phyloP scores from a whole-genome alignment of 2,113 vertebrate species.

The Mobula birostris region DNA sequence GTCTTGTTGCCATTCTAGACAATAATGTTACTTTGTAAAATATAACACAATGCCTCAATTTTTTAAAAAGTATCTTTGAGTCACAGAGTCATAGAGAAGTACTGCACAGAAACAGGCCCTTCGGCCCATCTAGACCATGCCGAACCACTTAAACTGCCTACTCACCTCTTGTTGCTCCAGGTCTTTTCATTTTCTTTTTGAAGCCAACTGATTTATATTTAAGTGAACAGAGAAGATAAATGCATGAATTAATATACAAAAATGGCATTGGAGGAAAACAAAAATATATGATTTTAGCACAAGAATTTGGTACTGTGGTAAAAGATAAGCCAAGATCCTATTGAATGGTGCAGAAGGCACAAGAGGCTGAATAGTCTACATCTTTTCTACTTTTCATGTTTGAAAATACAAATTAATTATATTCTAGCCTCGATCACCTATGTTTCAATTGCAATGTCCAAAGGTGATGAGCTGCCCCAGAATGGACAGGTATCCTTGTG shows the following conservation, averaged over 20 bases:
- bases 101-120: too few species aligned
- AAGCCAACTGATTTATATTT: constrained; percentile 62
- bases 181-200: constrained; percentile 61
- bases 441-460: background rate
- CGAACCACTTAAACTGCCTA: too few species aligned
- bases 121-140: too few species aligned
- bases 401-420: background rate
- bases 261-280: background rate
- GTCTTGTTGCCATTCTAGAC: background rate
- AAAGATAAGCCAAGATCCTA: too few species aligned
- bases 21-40: background rate
- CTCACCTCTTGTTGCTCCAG: constrained; percentile 57
- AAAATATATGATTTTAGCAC: background rate
- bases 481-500: too few species aligned
- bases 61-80: background rate
- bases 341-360: too few species aligned
- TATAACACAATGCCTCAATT: background rate
- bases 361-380: too few species aligned
- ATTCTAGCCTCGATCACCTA: background rate
- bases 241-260: background rate
- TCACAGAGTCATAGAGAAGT: too few species aligned
- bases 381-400: too few species aligned
- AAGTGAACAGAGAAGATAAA: constrained; percentile 39
- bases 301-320: too few species aligned
- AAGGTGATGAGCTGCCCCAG: too few species aligned